Conservation (phyloP, 1,140 invertebrate genomes). For the Eurosta solidaginis region DNA sequence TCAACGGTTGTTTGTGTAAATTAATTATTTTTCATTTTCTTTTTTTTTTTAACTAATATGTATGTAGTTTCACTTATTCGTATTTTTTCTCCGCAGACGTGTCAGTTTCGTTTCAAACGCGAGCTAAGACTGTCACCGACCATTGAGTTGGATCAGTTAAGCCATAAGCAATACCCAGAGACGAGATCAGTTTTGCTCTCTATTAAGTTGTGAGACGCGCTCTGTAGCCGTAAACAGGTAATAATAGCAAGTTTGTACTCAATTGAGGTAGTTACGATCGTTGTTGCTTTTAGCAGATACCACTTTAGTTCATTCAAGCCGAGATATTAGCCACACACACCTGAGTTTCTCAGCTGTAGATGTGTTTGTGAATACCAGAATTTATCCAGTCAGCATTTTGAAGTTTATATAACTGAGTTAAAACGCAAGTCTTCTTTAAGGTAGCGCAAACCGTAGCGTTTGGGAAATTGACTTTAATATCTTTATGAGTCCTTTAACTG, state of each 20-base stretch:
- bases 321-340: background rate
- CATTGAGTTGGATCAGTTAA: conserved; percentile 12
- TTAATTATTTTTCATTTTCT: conserved; percentile 8
- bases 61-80: background rate
- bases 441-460: no score
- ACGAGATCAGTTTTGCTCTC: background rate
- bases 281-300: background rate
- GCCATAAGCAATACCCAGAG: background rate
- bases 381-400: no score
- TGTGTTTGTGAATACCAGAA: background rate
- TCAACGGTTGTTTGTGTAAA: background rate
- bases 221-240: background rate
- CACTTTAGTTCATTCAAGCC: background rate
- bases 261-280: background rate
- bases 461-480: no score
- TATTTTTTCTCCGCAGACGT: conserved; percentile 49
- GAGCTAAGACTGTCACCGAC: conserved; percentile 50
- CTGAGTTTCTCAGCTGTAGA: background rate
- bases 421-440: no score
- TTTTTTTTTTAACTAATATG: background rate
- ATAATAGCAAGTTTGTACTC: background rate
- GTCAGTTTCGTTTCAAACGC: conserved; percentile 56
- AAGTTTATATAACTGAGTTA: no score
- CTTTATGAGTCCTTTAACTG: no score
- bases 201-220: background rate